phyloP scores from a whole-genome alignment of 2,113 vertebrate genomes.

The Origma solitaria region DNA sequence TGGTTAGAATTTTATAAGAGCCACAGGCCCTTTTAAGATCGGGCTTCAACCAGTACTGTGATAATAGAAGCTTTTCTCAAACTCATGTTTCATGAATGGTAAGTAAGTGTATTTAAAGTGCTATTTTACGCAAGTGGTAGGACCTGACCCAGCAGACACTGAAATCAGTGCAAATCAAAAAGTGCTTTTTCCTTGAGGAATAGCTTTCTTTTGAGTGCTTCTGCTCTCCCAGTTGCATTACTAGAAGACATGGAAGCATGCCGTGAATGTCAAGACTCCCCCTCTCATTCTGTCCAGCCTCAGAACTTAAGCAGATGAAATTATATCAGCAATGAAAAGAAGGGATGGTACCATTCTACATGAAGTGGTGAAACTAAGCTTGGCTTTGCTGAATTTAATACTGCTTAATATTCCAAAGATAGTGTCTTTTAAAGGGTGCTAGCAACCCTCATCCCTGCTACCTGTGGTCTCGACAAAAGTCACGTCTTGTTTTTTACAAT shows the following conservation, averaged over 20 bases:
- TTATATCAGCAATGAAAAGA: not conserved
- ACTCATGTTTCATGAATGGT: not conserved
- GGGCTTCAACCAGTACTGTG: not conserved
- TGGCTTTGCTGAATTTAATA: not conserved
- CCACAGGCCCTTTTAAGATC: not conserved
- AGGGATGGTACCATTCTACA: not conserved
- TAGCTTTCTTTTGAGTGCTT: not conserved
- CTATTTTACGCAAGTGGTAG: not conserved
- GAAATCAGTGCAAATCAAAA: not conserved
- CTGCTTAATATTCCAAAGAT: not conserved
- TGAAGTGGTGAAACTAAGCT: not conserved
- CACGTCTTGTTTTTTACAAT: not conserved
- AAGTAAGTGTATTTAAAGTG: not conserved
- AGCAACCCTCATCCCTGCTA: not conserved
- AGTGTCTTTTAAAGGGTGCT: not conserved
- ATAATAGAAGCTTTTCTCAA: not conserved
- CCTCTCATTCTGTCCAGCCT: not conserved
- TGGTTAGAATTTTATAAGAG: not conserved
- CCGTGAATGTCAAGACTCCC: accelerated
- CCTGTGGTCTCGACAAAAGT: not conserved
- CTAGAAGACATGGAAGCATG: not conserved
- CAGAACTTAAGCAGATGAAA: not conserved
- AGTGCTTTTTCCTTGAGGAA: not conserved
- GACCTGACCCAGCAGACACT: not conserved
- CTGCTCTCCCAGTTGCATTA: not conserved